These are phyloP conservation scores for Lepidocyrtoides sp. DNA, from an alignment of 2,888 invertebrate genomes.

Conservation along the genomic window DNA sequence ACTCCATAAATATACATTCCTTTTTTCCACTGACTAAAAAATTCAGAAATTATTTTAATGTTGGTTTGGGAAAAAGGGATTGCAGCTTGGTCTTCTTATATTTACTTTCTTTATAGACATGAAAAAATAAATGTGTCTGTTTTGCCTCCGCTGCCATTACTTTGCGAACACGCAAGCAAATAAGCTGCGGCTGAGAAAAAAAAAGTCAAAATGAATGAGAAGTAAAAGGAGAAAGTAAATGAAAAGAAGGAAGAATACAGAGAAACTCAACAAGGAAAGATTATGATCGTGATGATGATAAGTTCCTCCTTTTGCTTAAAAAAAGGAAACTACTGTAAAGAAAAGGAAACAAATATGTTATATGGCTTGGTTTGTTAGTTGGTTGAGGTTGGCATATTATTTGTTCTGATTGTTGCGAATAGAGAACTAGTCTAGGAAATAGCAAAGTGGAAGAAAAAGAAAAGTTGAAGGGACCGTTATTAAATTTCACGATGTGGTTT, in stretches of 20 bases:
- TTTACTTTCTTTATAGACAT: not conserved
- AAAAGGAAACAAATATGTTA: not conserved
- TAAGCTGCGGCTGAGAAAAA: not conserved
- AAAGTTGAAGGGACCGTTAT: conserved; percentile 65
- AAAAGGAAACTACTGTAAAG: not conserved
- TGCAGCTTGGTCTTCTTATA: not conserved
- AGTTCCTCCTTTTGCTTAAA: not conserved
- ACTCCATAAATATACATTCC: not conserved
- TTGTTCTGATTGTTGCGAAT: not conserved
- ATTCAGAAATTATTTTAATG: not conserved
- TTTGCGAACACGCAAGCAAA: conserved; percentile 23
- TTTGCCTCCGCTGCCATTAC: not conserved
- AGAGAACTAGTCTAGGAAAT: too few relatives aligned
- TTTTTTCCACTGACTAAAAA: not conserved
- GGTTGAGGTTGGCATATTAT: not conserved
- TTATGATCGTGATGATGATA: not conserved
- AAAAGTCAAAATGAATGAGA: not conserved
- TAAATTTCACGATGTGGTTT: conserved; percentile 74
- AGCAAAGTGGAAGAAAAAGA: not conserved
- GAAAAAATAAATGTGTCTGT: not conserved
- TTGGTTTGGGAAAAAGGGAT: not conserved
- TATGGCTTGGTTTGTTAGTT: not conserved
- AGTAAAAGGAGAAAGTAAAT: not conserved
- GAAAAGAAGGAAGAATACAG: not conserved
- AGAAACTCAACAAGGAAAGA: not conserved